phyloP scores from a whole-genome alignment of 2,797 vertebrate genomes.

The Gobio occitaniae region DNA sequence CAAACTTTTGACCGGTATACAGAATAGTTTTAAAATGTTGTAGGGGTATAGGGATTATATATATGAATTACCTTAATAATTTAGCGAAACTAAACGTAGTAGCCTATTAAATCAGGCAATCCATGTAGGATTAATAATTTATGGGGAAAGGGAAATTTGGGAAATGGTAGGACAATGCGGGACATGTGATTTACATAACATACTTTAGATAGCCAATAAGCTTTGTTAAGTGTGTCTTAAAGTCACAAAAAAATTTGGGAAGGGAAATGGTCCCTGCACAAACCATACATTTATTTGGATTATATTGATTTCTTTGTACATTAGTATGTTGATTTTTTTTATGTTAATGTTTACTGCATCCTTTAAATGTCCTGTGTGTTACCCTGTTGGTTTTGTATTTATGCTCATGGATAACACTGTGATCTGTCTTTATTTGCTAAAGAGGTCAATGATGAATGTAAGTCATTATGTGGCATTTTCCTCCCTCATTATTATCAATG shows the following conservation, averaged over 20 bases:
- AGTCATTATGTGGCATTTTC: not conserved
- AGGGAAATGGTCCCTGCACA: too few relatives aligned
- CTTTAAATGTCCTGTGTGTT: too few relatives aligned
- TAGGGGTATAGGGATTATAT: too few relatives aligned
- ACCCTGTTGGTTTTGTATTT: not conserved
- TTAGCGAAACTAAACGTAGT: not conserved
- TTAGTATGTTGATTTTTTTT: not conserved
- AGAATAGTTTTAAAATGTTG: not conserved
- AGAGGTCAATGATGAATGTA: not conserved
- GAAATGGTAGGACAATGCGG: too few relatives aligned
- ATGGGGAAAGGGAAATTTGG: not conserved
- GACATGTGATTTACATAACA: too few relatives aligned
- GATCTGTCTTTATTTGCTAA: not conserved
- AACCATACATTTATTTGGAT: not conserved
- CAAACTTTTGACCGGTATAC: too few relatives aligned
- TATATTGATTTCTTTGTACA: not conserved
- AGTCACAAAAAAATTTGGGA: too few relatives aligned
- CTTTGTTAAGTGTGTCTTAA: too few relatives aligned
- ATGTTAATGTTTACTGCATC: not conserved
- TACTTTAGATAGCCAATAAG: too few relatives aligned
- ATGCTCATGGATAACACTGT: not conserved
- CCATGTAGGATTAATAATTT: not conserved
- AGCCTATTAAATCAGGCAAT: not conserved
- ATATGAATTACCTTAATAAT: not conserved
- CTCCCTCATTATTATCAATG: not conserved